phyloP scores from a whole-genome alignment of 2,888 invertebrate genomes.

The Lithophane ornitopus region DNA sequence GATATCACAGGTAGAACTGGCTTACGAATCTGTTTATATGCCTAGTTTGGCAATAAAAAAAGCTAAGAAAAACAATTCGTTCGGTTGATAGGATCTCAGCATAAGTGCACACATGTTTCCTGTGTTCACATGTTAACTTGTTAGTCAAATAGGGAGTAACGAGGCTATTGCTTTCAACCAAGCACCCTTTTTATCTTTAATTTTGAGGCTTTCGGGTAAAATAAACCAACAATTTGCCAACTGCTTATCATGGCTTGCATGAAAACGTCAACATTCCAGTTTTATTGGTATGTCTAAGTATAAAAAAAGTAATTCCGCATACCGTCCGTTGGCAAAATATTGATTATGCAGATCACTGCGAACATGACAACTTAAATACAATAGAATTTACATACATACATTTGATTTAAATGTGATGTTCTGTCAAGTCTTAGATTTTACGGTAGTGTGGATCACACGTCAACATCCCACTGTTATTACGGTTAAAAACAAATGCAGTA shows the following conservation, averaged over 20 bases:
- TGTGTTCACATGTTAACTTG: background rate
- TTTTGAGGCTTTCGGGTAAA: too few species aligned
- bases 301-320: background rate
- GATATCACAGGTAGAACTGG: too few species aligned
- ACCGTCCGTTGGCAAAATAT: background rate
- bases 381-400: background rate
- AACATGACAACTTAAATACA: background rate
- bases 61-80: too few species aligned
- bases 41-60: too few species aligned
- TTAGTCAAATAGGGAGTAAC: too few species aligned
- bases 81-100: too few species aligned
- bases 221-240: background rate
- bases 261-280: background rate
- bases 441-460: too few species aligned
- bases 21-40: too few species aligned
- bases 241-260: background rate
- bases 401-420: background rate
- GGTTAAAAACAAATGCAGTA: too few species aligned
- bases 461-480: too few species aligned
- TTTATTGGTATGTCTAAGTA: background rate
- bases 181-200: background rate
- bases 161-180: background rate
- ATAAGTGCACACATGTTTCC: background rate
- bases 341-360: background rate
- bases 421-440: background rate